Evolutionary conservation across 1,140 invertebrate species (phyloP), one percentile per base, ranked within the genome.

Genomic region (Homarus americanus): DNA sequence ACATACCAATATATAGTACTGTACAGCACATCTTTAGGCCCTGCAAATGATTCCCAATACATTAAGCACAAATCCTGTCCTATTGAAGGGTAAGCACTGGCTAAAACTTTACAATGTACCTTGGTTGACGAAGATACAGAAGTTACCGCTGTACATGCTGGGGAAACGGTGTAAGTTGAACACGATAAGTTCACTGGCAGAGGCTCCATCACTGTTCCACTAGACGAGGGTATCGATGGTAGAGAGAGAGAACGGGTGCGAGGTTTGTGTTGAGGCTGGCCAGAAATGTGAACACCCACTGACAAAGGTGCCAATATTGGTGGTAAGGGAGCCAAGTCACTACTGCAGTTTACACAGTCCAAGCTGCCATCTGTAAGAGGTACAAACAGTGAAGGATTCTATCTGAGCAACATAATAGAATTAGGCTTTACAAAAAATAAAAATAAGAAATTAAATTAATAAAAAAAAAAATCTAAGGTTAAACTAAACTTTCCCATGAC

Each of bases 221-320:
- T 82, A 28, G 78, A 89, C 15, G 87, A 89, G 7, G 87, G 87
- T 5, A 89, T 89, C 15, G 87, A 89, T 41, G 87, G 87, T 38
- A 89, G 40, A 44, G 87, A 89, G 38, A 89, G 78, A 24, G 87
- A 89, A 15, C 87, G 58, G 7, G 63, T 82, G 78, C 87, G 87
- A 73, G 87, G 87, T 32, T 89, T 89, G 66, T 82, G 78, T 41
- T 58, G 34, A 73, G 87, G 28, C 32, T 44, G 58, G 44, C n/a
- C 17, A 44, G 82, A 49, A 38, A 85, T 10, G 12, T 34, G 82
- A 44, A 73, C 44, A 38, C 44, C 82, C 2, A 75, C 76, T 20
- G 79, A 41, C 40, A 82, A n/a, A 0, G 87, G 79, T 10, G 66
- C 63, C n/a, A 82, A 32, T 28, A 89, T 73, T 0, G 87, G 44